These are phyloP conservation scores for Myocastor coypus DNA, from an alignment of 2,113 vertebrate genomes.

Conservation along the genomic window DNA sequence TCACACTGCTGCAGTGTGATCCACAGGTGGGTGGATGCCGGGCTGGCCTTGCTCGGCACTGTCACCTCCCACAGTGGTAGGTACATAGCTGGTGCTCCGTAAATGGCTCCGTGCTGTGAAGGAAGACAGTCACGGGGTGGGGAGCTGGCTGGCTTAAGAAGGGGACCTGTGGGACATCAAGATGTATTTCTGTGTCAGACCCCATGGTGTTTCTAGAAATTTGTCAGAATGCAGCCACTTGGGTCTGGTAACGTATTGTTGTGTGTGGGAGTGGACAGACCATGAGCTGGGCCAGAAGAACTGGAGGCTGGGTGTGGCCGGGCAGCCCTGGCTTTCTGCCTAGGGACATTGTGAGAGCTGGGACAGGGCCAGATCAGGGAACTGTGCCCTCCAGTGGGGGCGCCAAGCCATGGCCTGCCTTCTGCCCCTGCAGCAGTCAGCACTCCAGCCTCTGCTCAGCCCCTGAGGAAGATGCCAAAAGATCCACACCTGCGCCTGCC, in stretches of 20 bases:
- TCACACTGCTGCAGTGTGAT: background rate
- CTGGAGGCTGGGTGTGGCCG: background rate
- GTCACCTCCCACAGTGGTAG: background rate
- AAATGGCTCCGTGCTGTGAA: too few relatives aligned
- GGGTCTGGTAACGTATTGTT: background rate
- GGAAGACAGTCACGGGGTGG: background rate
- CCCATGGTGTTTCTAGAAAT: background rate
- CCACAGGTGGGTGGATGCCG: background rate
- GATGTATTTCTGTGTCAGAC: background rate
- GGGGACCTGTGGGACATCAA: background rate
- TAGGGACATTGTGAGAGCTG: too few relatives aligned
- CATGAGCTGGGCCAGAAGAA: background rate
- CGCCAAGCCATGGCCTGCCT: background rate
- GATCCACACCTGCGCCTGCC: conserved; percentile 92
- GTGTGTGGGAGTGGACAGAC: background rate
- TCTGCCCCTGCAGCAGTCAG: too few relatives aligned
- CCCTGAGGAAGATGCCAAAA: conserved; percentile 87
- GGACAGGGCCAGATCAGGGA: background rate
- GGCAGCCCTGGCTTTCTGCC: background rate
- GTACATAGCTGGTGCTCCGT: background rate
- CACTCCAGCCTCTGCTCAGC: background rate
- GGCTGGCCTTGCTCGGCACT: background rate
- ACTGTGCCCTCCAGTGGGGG: background rate
- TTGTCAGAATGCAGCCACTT: too few relatives aligned
- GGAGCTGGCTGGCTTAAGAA: background rate